Conservation (phyloP, 2,797 vertebrate genomes). For the Lepidocolaptes lacrymiger region DNA sequence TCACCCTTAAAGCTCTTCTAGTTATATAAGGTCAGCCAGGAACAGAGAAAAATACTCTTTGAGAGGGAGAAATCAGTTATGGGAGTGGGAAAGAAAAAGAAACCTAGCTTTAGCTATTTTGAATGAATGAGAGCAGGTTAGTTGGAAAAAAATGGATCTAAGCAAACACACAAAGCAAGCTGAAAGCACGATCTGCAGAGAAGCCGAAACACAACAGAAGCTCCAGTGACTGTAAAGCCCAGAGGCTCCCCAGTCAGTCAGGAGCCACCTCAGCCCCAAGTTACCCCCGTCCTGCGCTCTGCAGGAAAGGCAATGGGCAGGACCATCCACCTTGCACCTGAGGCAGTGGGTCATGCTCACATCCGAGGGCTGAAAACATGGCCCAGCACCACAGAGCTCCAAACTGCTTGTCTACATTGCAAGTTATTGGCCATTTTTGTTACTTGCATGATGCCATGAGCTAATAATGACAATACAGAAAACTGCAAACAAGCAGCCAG, state of each 20-base stretch:
- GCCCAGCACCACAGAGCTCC: background rate
- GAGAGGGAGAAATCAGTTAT: background rate
- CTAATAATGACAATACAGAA: constrained; percentile 2
- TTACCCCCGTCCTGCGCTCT: background rate
- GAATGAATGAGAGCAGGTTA: background rate
- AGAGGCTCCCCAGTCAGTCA: background rate
- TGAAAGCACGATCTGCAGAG: background rate
- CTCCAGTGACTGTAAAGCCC: background rate
- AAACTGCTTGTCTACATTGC: background rate
- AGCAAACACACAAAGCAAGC: background rate
- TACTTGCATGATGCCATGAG: background rate
- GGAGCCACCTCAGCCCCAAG: accelerated
- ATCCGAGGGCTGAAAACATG: background rate
- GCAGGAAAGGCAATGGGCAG: background rate
- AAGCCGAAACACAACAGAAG: background rate
- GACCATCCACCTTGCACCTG: background rate
- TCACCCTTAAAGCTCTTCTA: constrained; percentile 12
- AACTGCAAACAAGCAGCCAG: background rate
- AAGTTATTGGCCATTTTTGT: background rate
- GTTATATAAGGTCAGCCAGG: background rate
- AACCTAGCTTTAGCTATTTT: background rate
- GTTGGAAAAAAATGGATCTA: too few relatives aligned
- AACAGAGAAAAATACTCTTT: background rate
- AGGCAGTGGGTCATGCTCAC: background rate
- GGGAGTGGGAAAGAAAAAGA: accelerated